Evolutionary conservation across 2,888 invertebrate genomes (phyloP), one percentile per base, ranked within the genome.

Genomic region (Heteromurus nitidus): DNA sequence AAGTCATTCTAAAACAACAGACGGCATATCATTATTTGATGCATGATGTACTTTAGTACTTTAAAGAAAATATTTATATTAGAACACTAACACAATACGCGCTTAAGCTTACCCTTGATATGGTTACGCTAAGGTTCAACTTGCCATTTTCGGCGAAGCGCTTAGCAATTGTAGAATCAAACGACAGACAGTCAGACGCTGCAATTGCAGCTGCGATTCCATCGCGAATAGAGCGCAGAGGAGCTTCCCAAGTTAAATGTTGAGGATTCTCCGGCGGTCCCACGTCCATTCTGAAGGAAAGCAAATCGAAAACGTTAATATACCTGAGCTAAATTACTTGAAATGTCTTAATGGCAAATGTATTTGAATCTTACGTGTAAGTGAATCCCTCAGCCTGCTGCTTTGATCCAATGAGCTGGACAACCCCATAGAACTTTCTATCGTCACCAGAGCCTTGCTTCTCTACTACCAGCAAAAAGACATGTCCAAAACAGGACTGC

Each of bases 381-480:
- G 97, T 97, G 91, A 99, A 99, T 89, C 96, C 97, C 90, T 99
- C 99, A 16, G 99, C 99, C 90, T 99, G 98, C 90, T 99, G 99
- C 83, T 98, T 92, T 62, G 98, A 97, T 28, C 99, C 99, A 90
- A 99, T 99, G 65, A 99, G 92, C 90, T 99, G 99, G 42, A 99
- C 99, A 88, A 99, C 98, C 24, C 99, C 99, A 91, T 96, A 97
- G 90, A 97, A 97, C 89, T 97, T 96, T 91, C 99, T 98, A 89
- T 94, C 96, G 91, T 99, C 98, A 89, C 94, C 96, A 89, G 99
- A 99, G 88, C 98, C 98, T 90, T 98, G 97, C 89, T 99, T 99
- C 89, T 99, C 99, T 68, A 99, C 92, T 42, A 99, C 99, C 86
- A 99, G 92, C 99, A 99, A 99, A 89, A 99, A 99, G 90, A 99